Evolutionary conservation across 2,888 invertebrate genomes (phyloP).

Genomic region (Lochmaea capreae): DNA sequence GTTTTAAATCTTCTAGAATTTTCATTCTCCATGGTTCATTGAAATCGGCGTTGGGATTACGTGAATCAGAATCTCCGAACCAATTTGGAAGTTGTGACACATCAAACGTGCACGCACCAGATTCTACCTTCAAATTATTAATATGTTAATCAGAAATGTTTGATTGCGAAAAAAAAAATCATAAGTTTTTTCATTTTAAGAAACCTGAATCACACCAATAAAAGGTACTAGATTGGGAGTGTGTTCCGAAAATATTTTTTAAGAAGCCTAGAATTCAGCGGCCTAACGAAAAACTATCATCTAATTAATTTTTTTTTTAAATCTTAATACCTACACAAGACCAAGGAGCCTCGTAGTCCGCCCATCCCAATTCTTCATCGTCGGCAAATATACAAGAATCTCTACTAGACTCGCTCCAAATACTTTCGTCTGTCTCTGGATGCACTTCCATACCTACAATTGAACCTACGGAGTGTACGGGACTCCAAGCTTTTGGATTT

Average conservation of each 20-base stretch:
- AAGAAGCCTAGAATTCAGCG: too few species aligned
- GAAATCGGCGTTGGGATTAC: constrained; percentile 70
- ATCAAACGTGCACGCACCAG: constrained; percentile 82
- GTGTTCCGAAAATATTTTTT: too few species aligned
- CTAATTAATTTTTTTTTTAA: too few species aligned
- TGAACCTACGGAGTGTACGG: constrained; percentile 88
- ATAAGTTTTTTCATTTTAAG: too few species aligned
- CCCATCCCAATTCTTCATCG: constrained; percentile 84
- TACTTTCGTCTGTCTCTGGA: constrained; percentile 84
- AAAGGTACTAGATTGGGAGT: too few species aligned
- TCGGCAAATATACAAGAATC: constrained; percentile 85
- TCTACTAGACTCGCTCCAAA: constrained; percentile 77
- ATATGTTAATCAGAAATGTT: background rate
- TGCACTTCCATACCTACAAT: constrained; percentile 88
- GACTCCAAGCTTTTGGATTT: constrained; percentile 88
- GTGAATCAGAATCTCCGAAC: constrained; percentile 63
- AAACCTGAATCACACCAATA: too few species aligned
- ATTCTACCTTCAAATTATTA: constrained; percentile 50
- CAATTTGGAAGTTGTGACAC: constrained; percentile 81
- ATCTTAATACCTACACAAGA: constrained; percentile 68
- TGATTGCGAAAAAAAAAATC: too few species aligned
- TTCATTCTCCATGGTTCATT: constrained; percentile 81
- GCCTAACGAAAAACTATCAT: too few species aligned
- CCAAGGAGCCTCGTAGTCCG: constrained; percentile 85
- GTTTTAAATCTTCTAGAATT: constrained; percentile 77